Base-by-base conservation (phyloP, 2,113 vertebrate genomes). In the Hydrochoerus hydrochaeris region DNA sequence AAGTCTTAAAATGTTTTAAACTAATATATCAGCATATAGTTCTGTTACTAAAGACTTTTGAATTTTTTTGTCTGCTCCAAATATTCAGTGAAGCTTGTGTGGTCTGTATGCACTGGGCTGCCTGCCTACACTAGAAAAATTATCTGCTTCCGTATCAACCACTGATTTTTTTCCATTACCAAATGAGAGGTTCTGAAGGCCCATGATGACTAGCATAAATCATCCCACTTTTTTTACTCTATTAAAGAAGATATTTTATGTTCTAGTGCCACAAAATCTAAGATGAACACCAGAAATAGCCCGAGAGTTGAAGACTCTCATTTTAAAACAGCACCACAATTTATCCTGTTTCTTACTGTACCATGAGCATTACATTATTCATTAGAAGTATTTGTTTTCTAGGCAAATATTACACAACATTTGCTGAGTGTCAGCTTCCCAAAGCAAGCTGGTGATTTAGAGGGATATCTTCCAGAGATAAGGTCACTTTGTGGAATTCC, bases 351-450 rank as follows among this genome's bases (percentile, higher is more conserved):
- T 92, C 97, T 90, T 41, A 4, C 94, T 85, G 75, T 90, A 88
- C 84, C 85, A 44, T 96, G 97, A 97, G 91, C 95, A 41, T 89
- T 98, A 95, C 97, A 98, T 98, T 98, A 98, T 98, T 98, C 98
- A 98, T 98, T 97, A 98, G 90, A 92, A 97, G 67, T 85, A 80
- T 97, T 96, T 97, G 95, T 90, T 96, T 97, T 83, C 94, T 78
- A 97, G 96, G 94, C 84, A 97, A 91, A 46, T 95, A 94, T 95
- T 65, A 92, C 63, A n/a, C 44, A 92, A 84, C 86, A 95, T 98
- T 96, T 67, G 17, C 88, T 71, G 73, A 96, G 95, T 95, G 52
- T 75, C 88, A 75, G 46, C 71, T 97, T 97, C 97, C 63, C 81
- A 69, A 8, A 49, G 46, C 44, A 98, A 93, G 67, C 73, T 87